Evolutionary conservation across 2,888 invertebrate species (phyloP), one percentile per base, ranked within the genome.

Genomic region (Amiota communis): DNA sequence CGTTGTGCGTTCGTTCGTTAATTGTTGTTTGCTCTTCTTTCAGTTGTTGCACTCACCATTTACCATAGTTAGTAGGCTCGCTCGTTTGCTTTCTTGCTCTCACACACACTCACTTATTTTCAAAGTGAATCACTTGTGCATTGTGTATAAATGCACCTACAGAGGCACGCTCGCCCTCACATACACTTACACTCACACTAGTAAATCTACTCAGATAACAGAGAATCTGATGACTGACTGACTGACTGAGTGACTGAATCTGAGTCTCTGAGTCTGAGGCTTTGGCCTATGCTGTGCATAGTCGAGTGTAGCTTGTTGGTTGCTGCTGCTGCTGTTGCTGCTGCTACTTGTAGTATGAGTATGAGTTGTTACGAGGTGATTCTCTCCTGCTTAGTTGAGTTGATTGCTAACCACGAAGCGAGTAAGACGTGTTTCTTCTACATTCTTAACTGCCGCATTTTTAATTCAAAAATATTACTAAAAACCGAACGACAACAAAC

Each of bases 341-440:
- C 47, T 46, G 59, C 23, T 57, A 69, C n/a, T 36, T 70, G 78
- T 78, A 78, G 78, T 78, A 73, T 76, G 77, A 78, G 78, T 78
- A 73, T 76, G 77, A 77, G 76, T 76, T 69, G 73, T 75, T 78
- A 64, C 65, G 72, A 67, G 75, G 72, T 20, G 79, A 76, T 74
- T 80, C 46, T 78, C 80, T 74, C 74, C 75, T 79, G 76, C 88
- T 36, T 36, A 36, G 36, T 36, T 20, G 59, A 89, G 89, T 89
- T 87, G 86, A 87, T 84, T 85, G 86, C 86, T 84, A 89, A 86
- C 87, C 86, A 85, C 87, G 88, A 87, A 89, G 89, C 88, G 87
- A 89, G 88, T 88, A 86, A 87, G 90, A 90, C 89, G 90, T 89
- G 89, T 86, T 84, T 81, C 53, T 77, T 59, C 59, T 59, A 20